Base-by-base conservation (phyloP, 2,113 vertebrate genomes). In the Nothocercus julius region DNA sequence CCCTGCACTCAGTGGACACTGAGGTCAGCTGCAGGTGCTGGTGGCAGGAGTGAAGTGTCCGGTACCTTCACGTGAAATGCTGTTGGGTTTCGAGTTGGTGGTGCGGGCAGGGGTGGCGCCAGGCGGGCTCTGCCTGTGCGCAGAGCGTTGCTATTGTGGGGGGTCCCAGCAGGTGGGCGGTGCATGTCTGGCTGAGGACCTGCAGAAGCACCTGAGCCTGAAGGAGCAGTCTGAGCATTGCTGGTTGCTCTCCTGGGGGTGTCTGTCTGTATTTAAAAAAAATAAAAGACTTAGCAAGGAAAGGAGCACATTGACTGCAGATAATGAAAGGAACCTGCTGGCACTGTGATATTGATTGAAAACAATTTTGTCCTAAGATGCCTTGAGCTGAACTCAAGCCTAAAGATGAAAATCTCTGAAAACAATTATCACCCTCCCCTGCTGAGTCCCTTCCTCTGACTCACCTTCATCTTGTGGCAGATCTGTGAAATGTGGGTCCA, bases 291-390 rank as follows among this genome's bases (percentile, higher is more conserved):
- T 45, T 27, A 56, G 61, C 38, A 89, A 85, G 67, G 27, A 69
- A 61, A 78, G 61, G 45, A 32, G 8, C 28, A 78, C 30, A 16
- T 34, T 63, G 72, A 21, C 18, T 24, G 36, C 1, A 84, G 66
- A 47, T 4, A 40, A 30, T 20, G 32, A 87, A 66, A 79, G 53
- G 42, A 75, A 56, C 42, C 53, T 72, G 42, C 24, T 2, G 1
- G 25, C 34, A 9, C 59, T 30, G 9, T 64, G 72, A 12, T 4
- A 49, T 40, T 73, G 58, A 17, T 0, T 2, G 56, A 15, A 72
- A 95, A 83, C 21, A 81, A 62, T n/a, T 90, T n/a, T 91, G 54
- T 78, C 64, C 34, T 40, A 36, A 90, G 58, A 22, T 76, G 38
- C 42, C 1, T 2, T 32, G 66, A 85, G 45, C 40, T 91, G 81